Conservation (phyloP, 92 coral and sea anemone species). For the Diadumene lineata region DNA sequence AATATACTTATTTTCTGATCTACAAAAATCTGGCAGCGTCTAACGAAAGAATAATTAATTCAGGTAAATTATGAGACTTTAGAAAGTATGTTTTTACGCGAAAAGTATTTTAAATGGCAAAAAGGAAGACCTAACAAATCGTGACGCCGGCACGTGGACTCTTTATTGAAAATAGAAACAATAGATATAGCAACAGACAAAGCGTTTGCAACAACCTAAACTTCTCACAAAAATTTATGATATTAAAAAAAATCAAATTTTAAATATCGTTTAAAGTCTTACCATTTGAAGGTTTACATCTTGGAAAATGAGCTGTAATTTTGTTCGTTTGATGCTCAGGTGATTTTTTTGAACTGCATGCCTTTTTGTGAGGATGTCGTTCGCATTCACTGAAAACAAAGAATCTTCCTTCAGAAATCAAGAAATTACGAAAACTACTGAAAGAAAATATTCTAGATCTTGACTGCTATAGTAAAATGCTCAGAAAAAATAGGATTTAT, state of each 20-base stretch:
- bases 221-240: not conserved
- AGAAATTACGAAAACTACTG: not conserved
- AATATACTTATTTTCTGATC: not conserved
- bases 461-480: not conserved
- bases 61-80: not conserved
- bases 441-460: not conserved
- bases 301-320: conserved; percentile 16
- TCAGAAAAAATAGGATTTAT: not conserved
- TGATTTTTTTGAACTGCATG: conserved; percentile 17
- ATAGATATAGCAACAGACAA: conserved; percentile 16
- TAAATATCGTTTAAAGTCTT: not conserved
- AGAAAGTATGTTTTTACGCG: not conserved
- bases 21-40: not conserved
- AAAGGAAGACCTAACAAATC: conserved; percentile 12
- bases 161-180: conserved; percentile 30
- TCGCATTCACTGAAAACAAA: conserved; percentile 11
- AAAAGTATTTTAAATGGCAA: not conserved
- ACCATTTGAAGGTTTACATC: conserved; percentile 11
- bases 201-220: not conserved
- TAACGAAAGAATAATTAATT: not conserved
- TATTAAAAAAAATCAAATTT: not conserved
- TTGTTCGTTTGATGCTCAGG: conserved; percentile 2
- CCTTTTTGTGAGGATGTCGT: conserved; percentile 7
- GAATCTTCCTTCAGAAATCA: not conserved
- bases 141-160: conserved; percentile 52